phyloP scores from a whole-genome alignment of 2,888 invertebrate species.

The Cheilosia grossa region DNA sequence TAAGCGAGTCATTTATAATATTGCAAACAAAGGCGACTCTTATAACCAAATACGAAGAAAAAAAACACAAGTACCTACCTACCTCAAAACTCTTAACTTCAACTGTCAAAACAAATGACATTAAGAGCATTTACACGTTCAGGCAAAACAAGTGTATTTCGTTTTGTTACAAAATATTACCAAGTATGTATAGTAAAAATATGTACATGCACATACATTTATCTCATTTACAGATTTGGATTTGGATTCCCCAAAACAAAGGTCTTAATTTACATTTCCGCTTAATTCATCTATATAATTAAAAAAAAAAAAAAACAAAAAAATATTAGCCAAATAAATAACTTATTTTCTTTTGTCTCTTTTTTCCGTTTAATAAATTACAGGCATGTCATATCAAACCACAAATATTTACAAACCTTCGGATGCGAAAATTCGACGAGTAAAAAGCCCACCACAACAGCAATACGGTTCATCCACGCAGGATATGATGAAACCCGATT shows the following conservation, averaged over 20 bases:
- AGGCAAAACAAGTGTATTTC: not conserved
- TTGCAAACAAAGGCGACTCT: too few species aligned
- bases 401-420: constrained; percentile 81
- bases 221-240: constrained; percentile 37
- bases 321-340: constrained; percentile 6
- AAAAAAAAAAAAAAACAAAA: not conserved
- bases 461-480: constrained; percentile 67
- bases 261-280: constrained; percentile 18
- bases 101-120: not conserved
- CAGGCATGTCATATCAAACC: constrained; percentile 79
- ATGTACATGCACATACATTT: constrained; percentile 12
- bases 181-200: not conserved
- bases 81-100: not conserved
- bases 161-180: not conserved
- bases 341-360: not conserved
- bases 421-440: constrained; percentile 82
- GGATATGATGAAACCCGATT: constrained; percentile 80
- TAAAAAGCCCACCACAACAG: constrained; percentile 78
- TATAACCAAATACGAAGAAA: not conserved
- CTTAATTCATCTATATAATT: not conserved
- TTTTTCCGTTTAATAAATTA: constrained; percentile 66
- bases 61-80: too few species aligned
- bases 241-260: constrained; percentile 19
- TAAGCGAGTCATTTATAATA: too few species aligned
- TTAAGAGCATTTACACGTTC: not conserved